Conservation (phyloP, 2,888 invertebrate genomes). For the Torymus tubicola region DNA sequence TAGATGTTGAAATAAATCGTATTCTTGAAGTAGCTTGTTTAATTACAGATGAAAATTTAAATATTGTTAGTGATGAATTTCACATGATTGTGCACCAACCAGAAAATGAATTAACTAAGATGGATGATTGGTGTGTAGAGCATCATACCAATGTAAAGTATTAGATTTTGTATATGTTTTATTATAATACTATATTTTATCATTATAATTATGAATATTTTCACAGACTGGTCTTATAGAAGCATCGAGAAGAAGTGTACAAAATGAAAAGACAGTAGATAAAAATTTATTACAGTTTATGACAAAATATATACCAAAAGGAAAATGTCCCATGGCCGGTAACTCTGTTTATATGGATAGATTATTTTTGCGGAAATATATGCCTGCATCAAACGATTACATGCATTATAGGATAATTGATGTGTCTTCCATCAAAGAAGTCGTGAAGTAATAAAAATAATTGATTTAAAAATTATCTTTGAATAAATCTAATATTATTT, state of each 20-base stretch:
- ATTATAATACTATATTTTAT: neutral
- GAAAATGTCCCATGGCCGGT: constrained; percentile 88
- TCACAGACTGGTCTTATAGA: constrained; percentile 89
- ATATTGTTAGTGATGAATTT: constrained; percentile 86
- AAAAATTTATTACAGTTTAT: constrained; percentile 85
- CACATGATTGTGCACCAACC: constrained; percentile 88
- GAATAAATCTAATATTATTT: constrained; percentile 13
- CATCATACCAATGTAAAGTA: constrained; percentile 85
- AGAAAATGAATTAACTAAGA: constrained; percentile 83
- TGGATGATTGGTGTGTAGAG: constrained; percentile 90
- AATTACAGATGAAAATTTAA: constrained; percentile 88
- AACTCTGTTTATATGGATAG: constrained; percentile 93
- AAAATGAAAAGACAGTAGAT: constrained; percentile 84
- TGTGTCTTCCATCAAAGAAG: constrained; percentile 92
- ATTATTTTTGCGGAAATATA: constrained; percentile 87
- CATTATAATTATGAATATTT: constrained; percentile 55
- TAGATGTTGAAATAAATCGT: constrained; percentile 85
- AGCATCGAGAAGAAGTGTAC: constrained; percentile 83
- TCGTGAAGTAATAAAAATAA: constrained; percentile 76
- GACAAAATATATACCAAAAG: constrained; percentile 77
- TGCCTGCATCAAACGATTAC: constrained; percentile 87
- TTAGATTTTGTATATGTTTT: constrained; percentile 4
- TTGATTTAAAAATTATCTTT: constrained; percentile 7
- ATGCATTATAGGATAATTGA: constrained; percentile 96
- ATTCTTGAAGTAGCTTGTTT: constrained; percentile 94